Percentiles rank a stretch among this genome's conserved stretches.
phyloP scores from a whole-genome alignment of 2,888 invertebrate species.

The Iphiclides podalirius region DNA sequence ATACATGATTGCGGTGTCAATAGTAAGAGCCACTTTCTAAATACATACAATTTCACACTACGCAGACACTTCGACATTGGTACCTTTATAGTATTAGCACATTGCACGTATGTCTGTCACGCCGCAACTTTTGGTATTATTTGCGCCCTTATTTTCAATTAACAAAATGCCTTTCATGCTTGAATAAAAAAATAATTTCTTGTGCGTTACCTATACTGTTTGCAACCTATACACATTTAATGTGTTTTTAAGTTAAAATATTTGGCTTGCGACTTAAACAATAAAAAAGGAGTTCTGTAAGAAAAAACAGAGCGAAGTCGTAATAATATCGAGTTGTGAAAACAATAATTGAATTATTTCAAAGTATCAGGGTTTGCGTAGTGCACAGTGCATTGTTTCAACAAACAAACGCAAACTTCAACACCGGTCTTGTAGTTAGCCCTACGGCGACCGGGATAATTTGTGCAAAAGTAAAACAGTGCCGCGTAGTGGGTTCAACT shows the following conservation, averaged over 20 bases:
- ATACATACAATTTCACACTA: constrained; percentile 17
- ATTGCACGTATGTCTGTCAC: constrained; percentile 1
- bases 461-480: constrained; percentile 17
- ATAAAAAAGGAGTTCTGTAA: background rate
- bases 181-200: too few relatives aligned
- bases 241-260: too few relatives aligned
- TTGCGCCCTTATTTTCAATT: background rate
- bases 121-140: constrained; percentile 4
- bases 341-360: constrained; percentile 10
- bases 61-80: constrained; percentile 2
- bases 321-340: constrained; percentile 5
- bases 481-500: constrained; percentile 15
- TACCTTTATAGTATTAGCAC: constrained; percentile 8
- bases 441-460: constrained; percentile 17
- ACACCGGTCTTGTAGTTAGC: constrained; percentile 17
- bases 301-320: background rate
- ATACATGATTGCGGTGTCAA: constrained; percentile 19
- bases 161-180: background rate
- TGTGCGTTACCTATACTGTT: too few relatives aligned
- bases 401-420: constrained; percentile 16
- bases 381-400: constrained; percentile 11
- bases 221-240: too few relatives aligned
- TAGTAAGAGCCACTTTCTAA: constrained; percentile 27
- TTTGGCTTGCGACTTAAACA: too few relatives aligned
- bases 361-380: constrained; percentile 9